Evolutionary conservation across 2,888 invertebrate species (phyloP).

Genomic region (Blera fallax): DNA sequence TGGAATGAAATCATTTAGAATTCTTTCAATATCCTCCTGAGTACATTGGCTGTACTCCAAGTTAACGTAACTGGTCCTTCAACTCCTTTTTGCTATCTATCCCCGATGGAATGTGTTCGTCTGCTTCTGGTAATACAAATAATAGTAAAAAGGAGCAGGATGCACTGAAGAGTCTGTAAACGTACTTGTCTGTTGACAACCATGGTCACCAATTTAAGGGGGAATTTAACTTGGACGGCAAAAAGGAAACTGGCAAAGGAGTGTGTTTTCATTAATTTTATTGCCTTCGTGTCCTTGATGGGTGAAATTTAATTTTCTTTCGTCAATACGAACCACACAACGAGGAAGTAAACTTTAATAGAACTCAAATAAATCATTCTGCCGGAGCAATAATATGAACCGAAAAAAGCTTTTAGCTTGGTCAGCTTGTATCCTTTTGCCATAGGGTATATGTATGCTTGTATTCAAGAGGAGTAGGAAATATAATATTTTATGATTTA

Average conservation of each 20-base stretch:
- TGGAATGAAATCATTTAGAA: conserved; percentile 45
- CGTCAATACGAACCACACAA: not conserved
- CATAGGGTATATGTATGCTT: not conserved
- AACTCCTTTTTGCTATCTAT: not conserved
- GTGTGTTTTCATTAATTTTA: conserved; percentile 29
- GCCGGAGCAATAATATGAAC: not conserved
- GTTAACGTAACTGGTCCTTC: conserved; percentile 28
- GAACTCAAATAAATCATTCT: conserved; percentile 35
- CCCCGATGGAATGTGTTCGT: not conserved
- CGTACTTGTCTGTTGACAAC: not conserved
- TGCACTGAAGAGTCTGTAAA: not conserved
- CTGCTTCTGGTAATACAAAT: conserved; percentile 6
- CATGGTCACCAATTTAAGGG: not conserved
- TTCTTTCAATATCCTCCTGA: conserved; percentile 61
- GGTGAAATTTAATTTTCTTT: conserved; percentile 39
- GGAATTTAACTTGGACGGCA: not conserved
- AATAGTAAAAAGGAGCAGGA: not conserved
- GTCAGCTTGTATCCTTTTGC: not conserved
- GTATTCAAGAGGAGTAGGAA: not conserved
- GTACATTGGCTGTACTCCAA: conserved; percentile 66
- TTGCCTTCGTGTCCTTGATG: conserved; percentile 38
- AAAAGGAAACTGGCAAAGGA: not conserved
- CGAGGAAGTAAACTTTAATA: not conserved
- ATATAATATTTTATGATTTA: conserved; percentile 41
- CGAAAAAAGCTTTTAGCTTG: not conserved